phyloP scores from a whole-genome alignment of 2,113 vertebrate species.

The Ptychochromis oligacanthus region DNA sequence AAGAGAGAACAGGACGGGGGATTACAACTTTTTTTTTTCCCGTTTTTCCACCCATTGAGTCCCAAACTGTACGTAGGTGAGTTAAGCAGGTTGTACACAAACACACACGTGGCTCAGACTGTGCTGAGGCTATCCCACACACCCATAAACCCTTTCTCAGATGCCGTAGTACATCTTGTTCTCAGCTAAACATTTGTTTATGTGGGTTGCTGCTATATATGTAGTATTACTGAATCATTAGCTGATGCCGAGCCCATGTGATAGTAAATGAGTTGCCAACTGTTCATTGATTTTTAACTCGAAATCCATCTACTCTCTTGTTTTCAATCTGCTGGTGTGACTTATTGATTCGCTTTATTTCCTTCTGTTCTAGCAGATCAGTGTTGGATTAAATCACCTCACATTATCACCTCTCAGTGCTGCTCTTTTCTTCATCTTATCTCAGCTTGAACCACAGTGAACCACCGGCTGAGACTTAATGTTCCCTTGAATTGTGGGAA shows the following conservation, averaged over 20 bases:
- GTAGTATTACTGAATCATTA: slow-evolving; percentile 21
- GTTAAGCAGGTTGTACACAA: slow-evolving; percentile 14
- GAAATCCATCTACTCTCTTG: slow-evolving; percentile 9
- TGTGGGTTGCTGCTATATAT: neutral
- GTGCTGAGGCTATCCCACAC: neutral
- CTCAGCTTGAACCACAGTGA: neutral
- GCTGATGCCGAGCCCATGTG: neutral
- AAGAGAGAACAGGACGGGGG: slow-evolving; percentile 26
- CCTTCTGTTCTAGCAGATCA: slow-evolving; percentile 1
- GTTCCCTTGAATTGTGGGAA: neutral
- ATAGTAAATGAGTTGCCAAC: slow-evolving; percentile 36
- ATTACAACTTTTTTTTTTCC: slow-evolving; percentile 53
- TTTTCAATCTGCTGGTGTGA: slow-evolving; percentile 16
- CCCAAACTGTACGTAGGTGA: slow-evolving; percentile 5
- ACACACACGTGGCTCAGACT: neutral
- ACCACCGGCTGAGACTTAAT: neutral
- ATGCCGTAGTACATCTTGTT: neutral
- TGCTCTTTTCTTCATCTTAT: neutral
- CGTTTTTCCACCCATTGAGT: neutral
- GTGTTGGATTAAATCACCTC: neutral
- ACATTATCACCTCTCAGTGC: neutral
- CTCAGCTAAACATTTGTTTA: neutral
- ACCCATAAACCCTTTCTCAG: neutral
- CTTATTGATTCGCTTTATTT: slow-evolving; percentile 24
- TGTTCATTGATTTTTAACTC: slow-evolving; percentile 56